Percentiles rank a stretch among this genome's conserved stretches.
These are phyloP conservation scores for Oreamnos americanus DNA, from an alignment of 2,113 vertebrate species.

Conservation along the genomic window DNA sequence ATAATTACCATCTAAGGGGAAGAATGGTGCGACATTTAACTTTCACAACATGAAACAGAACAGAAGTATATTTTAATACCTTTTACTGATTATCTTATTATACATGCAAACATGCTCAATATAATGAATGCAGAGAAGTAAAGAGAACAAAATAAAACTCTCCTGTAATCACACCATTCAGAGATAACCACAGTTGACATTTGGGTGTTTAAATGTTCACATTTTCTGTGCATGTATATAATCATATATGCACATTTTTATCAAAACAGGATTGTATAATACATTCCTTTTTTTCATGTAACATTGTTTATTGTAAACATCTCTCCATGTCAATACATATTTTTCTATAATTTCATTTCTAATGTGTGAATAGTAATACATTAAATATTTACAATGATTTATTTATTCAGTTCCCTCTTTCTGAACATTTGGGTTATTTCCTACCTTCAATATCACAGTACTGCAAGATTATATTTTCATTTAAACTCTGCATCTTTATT, in stretches of 20 bases:
- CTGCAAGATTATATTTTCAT: neutral
- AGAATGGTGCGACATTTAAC: constrained; percentile 69
- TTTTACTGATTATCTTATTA: constrained; percentile 73
- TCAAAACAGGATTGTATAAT: constrained; percentile 32
- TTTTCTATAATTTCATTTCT: constrained; percentile 31
- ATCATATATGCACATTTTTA: constrained; percentile 45
- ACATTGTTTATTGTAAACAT: constrained; percentile 46
- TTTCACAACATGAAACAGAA: constrained; percentile 66
- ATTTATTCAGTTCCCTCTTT: constrained; percentile 24
- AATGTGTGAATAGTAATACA: neutral
- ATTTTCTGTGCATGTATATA: constrained; percentile 56
- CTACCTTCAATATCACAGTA: neutral
- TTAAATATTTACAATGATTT: constrained; percentile 21
- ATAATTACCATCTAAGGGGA: constrained; percentile 58
- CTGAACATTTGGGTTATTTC: constrained; percentile 24
- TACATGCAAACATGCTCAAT: constrained; percentile 69
- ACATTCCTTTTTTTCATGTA: constrained; percentile 45
- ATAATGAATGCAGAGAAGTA: constrained; percentile 70
- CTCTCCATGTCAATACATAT: constrained; percentile 40
- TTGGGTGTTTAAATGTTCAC: constrained; percentile 57
- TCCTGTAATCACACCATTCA: constrained; percentile 61
- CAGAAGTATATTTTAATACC: constrained; percentile 73
- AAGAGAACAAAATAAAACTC: constrained; percentile 70
- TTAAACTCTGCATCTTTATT: constrained; percentile 30
- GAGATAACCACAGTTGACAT: constrained; percentile 69